phyloP scores from a whole-genome alignment of 2,888 invertebrate species.

The Lottia gigantea region DNA sequence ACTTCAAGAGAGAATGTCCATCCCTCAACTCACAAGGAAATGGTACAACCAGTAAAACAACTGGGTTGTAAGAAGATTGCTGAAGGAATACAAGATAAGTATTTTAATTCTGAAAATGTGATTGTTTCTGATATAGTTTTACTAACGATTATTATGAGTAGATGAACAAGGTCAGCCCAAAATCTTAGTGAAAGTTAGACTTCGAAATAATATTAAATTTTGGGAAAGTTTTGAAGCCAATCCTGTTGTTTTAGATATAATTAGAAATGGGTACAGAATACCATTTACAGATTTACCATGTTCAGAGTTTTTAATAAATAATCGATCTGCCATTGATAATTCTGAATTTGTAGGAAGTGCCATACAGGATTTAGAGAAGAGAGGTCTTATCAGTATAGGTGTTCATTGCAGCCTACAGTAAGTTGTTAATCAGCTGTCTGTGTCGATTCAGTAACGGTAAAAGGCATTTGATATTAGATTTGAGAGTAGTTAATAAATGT shows the following conservation, averaged over 20 bases:
- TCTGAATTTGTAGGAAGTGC: constrained; percentile 27
- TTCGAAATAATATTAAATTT: constrained; percentile 25
- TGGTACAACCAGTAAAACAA: no score
- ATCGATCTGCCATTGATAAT: constrained; percentile 26
- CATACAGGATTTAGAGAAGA: constrained; percentile 22
- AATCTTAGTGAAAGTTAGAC: constrained; percentile 26
- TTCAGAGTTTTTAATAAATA: constrained; percentile 14
- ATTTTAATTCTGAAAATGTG: no score
- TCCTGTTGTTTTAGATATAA: constrained; percentile 22
- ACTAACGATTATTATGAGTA: constrained; percentile 25
- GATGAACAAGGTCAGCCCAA: constrained; percentile 24
- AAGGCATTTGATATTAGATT: constrained; percentile 30
- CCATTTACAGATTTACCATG: constrained; percentile 26
- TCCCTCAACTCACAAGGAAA: no score
- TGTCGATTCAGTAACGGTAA: constrained; percentile 24
- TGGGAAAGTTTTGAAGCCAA: constrained; percentile 25
- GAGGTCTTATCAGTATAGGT: constrained; percentile 18
- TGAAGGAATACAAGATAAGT: no score
- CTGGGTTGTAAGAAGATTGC: no score
- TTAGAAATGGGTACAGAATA: constrained; percentile 25
- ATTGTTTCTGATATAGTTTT: constrained; percentile 9
- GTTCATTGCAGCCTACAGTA: constrained; percentile 11
- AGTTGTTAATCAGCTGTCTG: constrained; percentile 28
- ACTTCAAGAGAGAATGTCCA: no score
- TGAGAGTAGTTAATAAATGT: constrained; percentile 28